Evolutionary conservation across 2,113 vertebrate species (phyloP).

Genomic region (Malaclemys terrapin): DNA sequence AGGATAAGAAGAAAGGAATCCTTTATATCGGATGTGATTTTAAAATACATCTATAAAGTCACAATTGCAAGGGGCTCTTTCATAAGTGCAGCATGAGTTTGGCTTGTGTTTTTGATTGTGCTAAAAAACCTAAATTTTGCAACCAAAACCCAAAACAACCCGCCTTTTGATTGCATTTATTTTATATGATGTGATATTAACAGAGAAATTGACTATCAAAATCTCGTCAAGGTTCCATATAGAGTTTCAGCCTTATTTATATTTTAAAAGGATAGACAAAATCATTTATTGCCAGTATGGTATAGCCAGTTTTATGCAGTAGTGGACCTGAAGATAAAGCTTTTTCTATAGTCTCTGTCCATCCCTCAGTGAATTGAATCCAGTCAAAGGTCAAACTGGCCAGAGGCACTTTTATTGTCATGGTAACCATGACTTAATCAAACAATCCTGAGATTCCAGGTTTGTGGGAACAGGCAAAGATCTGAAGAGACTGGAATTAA

Average conservation of each 20-base stretch:
- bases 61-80: not conserved
- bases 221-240: not conserved
- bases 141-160: not conserved
- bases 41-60: not conserved
- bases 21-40: not conserved
- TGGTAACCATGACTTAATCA: conserved; percentile 89
- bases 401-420: conserved; percentile 87
- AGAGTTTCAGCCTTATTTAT: conserved; percentile 33
- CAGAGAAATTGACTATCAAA: not conserved
- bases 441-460: conserved; percentile 90
- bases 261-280: not conserved
- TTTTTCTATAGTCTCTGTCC: conserved; percentile 77
- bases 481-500: conserved; percentile 79
- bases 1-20: not conserved
- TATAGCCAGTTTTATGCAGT: conserved; percentile 32
- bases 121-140: fast-evolving
- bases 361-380: conserved; percentile 85
- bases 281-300: not conserved
- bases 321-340: conserved; percentile 49
- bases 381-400: conserved; percentile 90
- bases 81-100: not conserved
- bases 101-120: not conserved
- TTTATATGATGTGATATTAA: conserved; percentile 4
- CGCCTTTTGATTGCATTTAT: not conserved
- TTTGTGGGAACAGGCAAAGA: conserved; percentile 79